Evolutionary conservation across 2,113 vertebrate species (phyloP).

Genomic region (Cyrtonyx montezumae): DNA sequence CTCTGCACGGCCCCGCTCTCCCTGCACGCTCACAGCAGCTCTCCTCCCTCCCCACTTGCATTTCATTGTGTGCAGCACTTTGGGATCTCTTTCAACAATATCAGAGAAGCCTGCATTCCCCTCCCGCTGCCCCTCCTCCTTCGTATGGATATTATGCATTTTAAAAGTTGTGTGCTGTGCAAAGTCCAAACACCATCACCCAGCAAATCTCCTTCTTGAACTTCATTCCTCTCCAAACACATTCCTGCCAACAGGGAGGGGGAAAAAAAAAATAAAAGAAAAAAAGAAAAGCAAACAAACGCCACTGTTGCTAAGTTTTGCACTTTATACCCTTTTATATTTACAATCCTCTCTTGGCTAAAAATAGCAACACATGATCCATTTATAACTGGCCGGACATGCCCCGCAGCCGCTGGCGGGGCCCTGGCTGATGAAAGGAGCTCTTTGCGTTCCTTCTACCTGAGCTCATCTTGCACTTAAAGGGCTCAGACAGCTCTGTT

Average conservation of each 20-base stretch:
- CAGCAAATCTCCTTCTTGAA: slow-evolving; percentile 16
- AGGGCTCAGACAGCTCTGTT: slow-evolving; percentile 33
- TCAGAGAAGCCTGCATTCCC: neutral
- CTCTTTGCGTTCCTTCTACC: slow-evolving; percentile 61
- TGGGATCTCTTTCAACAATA: neutral
- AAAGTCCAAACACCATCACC: slow-evolving; percentile 42
- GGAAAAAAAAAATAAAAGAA: no score
- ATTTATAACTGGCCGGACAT: slow-evolving; percentile 67
- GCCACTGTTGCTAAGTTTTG: slow-evolving; percentile 68
- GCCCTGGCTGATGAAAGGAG: slow-evolving; percentile 65
- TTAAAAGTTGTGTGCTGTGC: neutral
- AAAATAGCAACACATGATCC: slow-evolving; percentile 71
- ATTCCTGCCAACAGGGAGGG: slow-evolving; percentile 29
- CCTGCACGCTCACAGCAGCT: neutral
- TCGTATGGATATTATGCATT: neutral
- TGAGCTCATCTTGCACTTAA: slow-evolving; percentile 52
- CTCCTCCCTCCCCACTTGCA: neutral
- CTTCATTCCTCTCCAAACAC: slow-evolving; percentile 52
- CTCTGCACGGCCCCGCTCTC: neutral
- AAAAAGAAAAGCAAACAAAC: slow-evolving; percentile 50
- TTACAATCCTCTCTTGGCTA: slow-evolving; percentile 68
- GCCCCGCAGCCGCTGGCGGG: slow-evolving; percentile 47
- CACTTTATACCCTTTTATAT: slow-evolving; percentile 73
- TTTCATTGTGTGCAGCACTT: neutral
- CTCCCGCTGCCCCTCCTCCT: neutral